phyloP scores from a whole-genome alignment of 2,797 vertebrate species.

The Eidolon dupreanum region DNA sequence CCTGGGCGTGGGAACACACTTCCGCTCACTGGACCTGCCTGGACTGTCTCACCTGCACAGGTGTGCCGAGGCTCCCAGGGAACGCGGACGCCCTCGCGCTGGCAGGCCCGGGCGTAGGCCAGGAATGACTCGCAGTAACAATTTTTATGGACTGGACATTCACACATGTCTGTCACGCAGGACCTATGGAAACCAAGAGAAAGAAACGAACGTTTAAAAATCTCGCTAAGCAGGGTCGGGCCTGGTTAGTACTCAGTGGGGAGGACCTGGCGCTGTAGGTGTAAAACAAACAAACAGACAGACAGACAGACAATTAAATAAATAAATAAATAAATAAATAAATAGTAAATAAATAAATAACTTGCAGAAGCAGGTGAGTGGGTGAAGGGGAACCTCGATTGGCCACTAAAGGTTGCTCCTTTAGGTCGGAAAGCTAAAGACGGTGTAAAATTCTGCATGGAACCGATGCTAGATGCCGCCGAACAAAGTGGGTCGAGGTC shows the following conservation, averaged over 20 bases:
- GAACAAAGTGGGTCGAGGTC: neutral
- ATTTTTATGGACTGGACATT: slow-evolving; percentile 97
- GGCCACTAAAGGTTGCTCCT: neutral
- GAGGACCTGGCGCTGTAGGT: too few species aligned
- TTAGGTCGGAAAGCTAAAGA: neutral
- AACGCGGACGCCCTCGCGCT: slow-evolving; percentile 92
- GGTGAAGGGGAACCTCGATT: neutral
- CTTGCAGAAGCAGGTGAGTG: neutral
- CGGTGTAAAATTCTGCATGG: neutral
- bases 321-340: too few species aligned
- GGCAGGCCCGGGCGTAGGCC: slow-evolving; percentile 95
- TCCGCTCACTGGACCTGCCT: neutral
- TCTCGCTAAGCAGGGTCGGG: too few species aligned
- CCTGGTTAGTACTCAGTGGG: too few species aligned
- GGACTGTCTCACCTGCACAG: slow-evolving; percentile 92
- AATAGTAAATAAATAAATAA: too few species aligned
- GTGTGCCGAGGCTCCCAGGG: slow-evolving; percentile 92
- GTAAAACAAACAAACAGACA: too few species aligned
- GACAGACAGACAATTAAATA: too few species aligned
- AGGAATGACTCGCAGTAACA: slow-evolving; percentile 99
- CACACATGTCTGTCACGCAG: slow-evolving; percentile 99
- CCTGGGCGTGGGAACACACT: accelerated
- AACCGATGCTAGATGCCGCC: neutral
- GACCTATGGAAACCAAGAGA: slow-evolving; percentile 88
- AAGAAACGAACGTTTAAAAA: slow-evolving; percentile 45